Evolutionary conservation across 1,140 invertebrate species (phyloP).

Genomic region (Drosophila cardini): DNA sequence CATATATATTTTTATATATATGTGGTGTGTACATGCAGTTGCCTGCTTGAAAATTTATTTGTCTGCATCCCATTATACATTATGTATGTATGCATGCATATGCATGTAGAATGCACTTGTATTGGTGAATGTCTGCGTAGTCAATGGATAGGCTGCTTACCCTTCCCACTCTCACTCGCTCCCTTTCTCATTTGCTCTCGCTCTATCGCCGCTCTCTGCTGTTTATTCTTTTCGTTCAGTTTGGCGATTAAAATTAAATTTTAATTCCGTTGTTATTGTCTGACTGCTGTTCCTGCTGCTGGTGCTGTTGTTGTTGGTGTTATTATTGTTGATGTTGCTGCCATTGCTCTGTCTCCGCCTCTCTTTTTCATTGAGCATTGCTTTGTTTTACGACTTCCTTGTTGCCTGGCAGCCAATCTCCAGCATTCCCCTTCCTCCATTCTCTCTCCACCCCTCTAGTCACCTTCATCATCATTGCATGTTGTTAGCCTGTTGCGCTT

Average conservation of each 20-base stretch:
- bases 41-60: slow-evolving; percentile 73
- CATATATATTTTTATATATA: neutral
- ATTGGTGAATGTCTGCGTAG: slow-evolving; percentile 43
- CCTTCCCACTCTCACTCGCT: slow-evolving; percentile 5
- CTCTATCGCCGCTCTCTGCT: slow-evolving; percentile 12
- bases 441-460: slow-evolving; percentile 24
- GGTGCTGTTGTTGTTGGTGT: slow-evolving; percentile 41
- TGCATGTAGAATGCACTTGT: slow-evolving; percentile 13
- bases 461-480: slow-evolving; percentile 28
- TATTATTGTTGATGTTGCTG: slow-evolving; percentile 30
- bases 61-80: slow-evolving; percentile 74
- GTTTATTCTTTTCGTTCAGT: slow-evolving; percentile 58
- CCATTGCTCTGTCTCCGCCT: slow-evolving; percentile 35
- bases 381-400: slow-evolving; percentile 78
- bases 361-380: slow-evolving; percentile 61
- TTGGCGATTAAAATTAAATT: slow-evolving; percentile 81
- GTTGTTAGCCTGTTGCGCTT: slow-evolving; percentile 71
- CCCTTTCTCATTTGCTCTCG: slow-evolving; percentile 3
- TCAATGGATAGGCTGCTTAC: slow-evolving; percentile 40
- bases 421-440: neutral
- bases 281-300: slow-evolving; percentile 45
- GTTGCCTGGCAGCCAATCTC: slow-evolving; percentile 36
- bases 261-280: slow-evolving; percentile 64
- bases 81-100: slow-evolving; percentile 36
- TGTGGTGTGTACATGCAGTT: slow-evolving; percentile 30